Evolutionary conservation across 2,113 vertebrate genomes (phyloP).

Genomic region (Miniopterus natalensis): DNA sequence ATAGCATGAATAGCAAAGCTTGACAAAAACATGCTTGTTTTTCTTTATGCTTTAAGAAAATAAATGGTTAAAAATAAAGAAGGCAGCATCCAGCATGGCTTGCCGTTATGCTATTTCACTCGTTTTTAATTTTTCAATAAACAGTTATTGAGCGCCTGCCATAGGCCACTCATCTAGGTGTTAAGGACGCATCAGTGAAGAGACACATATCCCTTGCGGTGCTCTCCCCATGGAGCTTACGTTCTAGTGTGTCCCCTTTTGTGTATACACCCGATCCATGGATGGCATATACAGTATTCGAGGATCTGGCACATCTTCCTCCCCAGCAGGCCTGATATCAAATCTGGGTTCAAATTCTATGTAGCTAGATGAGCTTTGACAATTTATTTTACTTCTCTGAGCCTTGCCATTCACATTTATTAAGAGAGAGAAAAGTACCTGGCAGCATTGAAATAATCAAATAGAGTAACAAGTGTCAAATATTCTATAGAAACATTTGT

Average conservation of each 20-base stretch:
- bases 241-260: rapidly evolving
- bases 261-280: too few relatives aligned
- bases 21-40: neutral
- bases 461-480: neutral
- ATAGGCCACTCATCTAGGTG: neutral
- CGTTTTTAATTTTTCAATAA: neutral
- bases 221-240: neutral
- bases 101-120: neutral
- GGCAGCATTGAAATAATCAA: neutral
- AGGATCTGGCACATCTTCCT: neutral
- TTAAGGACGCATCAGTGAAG: neutral
- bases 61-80: neutral
- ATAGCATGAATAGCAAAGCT: neutral
- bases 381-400: neutral
- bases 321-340: neutral
- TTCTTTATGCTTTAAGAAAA: conserved; percentile 14
- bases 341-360: neutral
- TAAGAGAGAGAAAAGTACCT: conserved; percentile 9
- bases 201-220: neutral
- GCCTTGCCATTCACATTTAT: neutral
- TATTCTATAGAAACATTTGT: neutral
- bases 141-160: neutral
- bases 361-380: neutral
- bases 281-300: neutral
- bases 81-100: neutral